A percentile compares a stretch with the other conserved stretches of the same genome.
Conservation (phyloP, 1,140 invertebrate genomes). For the Drosophila tsacasi region DNA sequence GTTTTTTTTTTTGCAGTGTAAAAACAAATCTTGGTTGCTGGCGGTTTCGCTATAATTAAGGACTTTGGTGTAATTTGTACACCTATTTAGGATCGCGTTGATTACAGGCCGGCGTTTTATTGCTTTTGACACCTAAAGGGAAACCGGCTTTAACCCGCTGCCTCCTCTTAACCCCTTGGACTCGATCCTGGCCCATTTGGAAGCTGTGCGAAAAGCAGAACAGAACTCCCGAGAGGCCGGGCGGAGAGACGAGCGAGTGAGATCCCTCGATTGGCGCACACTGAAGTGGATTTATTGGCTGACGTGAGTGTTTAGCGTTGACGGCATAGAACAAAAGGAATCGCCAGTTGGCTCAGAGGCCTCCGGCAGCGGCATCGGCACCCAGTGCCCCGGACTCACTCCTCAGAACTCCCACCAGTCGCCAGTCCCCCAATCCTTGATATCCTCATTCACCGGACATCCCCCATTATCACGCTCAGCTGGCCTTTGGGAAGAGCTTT, state of each 20-base stretch:
- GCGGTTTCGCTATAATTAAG: constrained; percentile 85
- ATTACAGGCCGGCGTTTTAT: constrained; percentile 85
- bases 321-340: constrained; percentile 84
- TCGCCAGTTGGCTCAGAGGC: constrained; percentile 32
- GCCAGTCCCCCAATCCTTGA: constrained; percentile 35
- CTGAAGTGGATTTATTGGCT: constrained; percentile 85
- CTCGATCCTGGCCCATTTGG: constrained; percentile 48
- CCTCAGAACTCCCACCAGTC: constrained; percentile 37
- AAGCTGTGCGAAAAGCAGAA: constrained; percentile 67
- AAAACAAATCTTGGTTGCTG: constrained; percentile 43
- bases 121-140: constrained; percentile 85
- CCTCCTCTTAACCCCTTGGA: constrained; percentile 17
- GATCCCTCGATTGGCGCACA: constrained; percentile 62
- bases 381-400: neutral
- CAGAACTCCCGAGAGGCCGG: constrained; percentile 14
- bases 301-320: constrained; percentile 85
- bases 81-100: constrained; percentile 85
- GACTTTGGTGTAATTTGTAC: constrained; percentile 85
- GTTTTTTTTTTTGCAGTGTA: constrained; percentile 1
- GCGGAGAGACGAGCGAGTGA: constrained; percentile 9
- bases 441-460: constrained; percentile 33
- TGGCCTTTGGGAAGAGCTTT: neutral
- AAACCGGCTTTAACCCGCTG: constrained; percentile 51
- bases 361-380: constrained; percentile 16
- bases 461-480: constrained; percentile 34